Conservation (phyloP, 2,797 vertebrate genomes). For the Peromyscus eremicus region DNA sequence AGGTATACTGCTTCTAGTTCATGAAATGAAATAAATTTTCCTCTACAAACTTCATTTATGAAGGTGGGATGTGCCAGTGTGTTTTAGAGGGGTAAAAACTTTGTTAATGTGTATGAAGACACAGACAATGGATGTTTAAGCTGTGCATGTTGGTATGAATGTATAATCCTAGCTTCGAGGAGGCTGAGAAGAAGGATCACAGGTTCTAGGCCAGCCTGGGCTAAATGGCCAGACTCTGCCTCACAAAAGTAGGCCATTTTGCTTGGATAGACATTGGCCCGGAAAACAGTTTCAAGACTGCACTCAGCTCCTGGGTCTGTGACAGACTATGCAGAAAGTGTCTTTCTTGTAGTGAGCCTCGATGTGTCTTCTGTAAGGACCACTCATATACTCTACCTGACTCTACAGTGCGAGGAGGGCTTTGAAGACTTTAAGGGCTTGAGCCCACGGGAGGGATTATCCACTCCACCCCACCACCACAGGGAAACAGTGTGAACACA, state of each 20-base stretch:
- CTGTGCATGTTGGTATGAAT: not conserved
- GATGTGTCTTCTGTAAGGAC: not conserved
- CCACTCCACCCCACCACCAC: not conserved
- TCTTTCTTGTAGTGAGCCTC: not conserved
- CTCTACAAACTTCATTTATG: constrained; percentile 36
- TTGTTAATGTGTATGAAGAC: constrained; percentile 8
- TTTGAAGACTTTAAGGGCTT: not conserved
- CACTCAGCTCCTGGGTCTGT: not conserved
- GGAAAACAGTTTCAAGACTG: not conserved
- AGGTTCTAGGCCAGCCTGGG: not conserved
- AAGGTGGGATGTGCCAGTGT: not conserved
- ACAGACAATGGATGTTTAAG: not conserved
- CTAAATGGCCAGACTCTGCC: not conserved
- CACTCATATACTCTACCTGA: not conserved
- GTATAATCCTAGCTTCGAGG: not conserved
- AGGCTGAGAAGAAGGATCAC: not conserved
- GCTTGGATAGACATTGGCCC: not conserved
- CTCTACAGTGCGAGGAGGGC: not conserved
- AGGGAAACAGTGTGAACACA: not conserved
- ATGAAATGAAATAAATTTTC: constrained; percentile 10
- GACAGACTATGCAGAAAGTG: not conserved
- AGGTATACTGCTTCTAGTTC: constrained; percentile 30
- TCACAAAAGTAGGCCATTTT: not conserved
- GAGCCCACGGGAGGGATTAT: not conserved
- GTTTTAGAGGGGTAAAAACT: not conserved